These are phyloP conservation scores for Hemicordylus capensis DNA, from an alignment of 2,113 vertebrate genomes.

Conservation along the genomic window DNA sequence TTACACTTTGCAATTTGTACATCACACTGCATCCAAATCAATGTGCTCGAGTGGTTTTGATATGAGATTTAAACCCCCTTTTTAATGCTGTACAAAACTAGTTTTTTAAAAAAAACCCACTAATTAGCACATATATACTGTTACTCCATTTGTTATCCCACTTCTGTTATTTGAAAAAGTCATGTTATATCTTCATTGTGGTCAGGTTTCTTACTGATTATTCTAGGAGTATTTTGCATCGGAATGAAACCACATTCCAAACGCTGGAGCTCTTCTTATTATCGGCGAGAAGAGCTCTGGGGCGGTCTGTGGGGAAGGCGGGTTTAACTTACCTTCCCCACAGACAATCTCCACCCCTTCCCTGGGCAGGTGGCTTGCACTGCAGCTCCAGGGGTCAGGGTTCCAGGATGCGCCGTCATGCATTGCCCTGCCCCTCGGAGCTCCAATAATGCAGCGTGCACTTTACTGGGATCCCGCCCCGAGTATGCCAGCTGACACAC, in stretches of 20 bases:
- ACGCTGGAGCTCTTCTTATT: no score
- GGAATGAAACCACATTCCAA: not conserved
- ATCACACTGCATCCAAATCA: not conserved
- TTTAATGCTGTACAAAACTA: conserved; percentile 17
- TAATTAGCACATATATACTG: not conserved
- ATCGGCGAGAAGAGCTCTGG: no score
- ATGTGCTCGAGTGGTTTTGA: not conserved
- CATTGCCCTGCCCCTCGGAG: no score
- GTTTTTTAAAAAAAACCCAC: not conserved
- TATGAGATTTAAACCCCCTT: not conserved
- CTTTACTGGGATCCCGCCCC: no score
- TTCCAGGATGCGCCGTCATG: no score
- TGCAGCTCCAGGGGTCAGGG: no score
- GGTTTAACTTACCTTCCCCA: no score
- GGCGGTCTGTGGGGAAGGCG: no score
- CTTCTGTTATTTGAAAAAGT: not conserved
- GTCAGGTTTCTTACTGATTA: not conserved
- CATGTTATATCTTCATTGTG: not conserved
- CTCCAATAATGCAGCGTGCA: no score
- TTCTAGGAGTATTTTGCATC: not conserved
- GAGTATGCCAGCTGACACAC: no score
- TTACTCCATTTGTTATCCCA: not conserved
- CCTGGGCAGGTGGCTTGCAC: no score
- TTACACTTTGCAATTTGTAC: not conserved
- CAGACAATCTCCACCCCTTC: no score